phyloP scores from a whole-genome alignment of 2,888 invertebrate genomes.

The Callosobruchus maculatus region DNA sequence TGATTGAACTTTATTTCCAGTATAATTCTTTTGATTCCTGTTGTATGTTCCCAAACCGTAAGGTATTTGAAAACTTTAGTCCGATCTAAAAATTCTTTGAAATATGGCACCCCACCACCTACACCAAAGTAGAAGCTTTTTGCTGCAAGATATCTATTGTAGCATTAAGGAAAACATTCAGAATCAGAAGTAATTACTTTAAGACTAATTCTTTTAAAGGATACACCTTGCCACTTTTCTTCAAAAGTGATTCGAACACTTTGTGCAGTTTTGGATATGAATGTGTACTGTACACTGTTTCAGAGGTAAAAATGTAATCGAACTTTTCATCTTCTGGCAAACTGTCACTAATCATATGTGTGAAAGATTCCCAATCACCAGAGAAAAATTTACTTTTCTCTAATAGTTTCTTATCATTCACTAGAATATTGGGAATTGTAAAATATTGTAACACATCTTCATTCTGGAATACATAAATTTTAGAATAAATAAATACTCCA shows the following conservation, averaged over 20 bases:
- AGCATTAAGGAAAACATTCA: slow-evolving; percentile 12
- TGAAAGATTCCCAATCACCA: slow-evolving; percentile 63
- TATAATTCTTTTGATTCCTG: slow-evolving; percentile 64
- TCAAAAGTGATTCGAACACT: slow-evolving; percentile 63
- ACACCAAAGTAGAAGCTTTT: slow-evolving; percentile 95
- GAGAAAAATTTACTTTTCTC: slow-evolving; percentile 58
- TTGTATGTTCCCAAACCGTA: slow-evolving; percentile 61
- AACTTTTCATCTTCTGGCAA: slow-evolving; percentile 52
- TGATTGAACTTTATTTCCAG: slow-evolving; percentile 49
- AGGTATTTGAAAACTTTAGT: slow-evolving; percentile 55
- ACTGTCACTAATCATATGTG: slow-evolving; percentile 49
- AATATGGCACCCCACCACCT: slow-evolving; percentile 79
- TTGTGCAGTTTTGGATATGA: slow-evolving; percentile 75
- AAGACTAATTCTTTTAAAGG: slow-evolving; percentile 39
- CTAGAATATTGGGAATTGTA: slow-evolving; percentile 78
- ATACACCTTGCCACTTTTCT: slow-evolving; percentile 62
- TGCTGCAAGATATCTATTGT: slow-evolving; percentile 68
- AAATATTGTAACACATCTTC: slow-evolving; percentile 72
- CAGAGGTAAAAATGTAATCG: slow-evolving; percentile 85
- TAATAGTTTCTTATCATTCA: slow-evolving; percentile 55
- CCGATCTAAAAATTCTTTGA: slow-evolving; percentile 60
- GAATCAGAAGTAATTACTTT: not conserved
- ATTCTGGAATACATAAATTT: slow-evolving; percentile 61
- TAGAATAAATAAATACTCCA: slow-evolving; percentile 57
- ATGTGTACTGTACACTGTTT: slow-evolving; percentile 84